Evolutionary conservation across 2,797 vertebrate species (phyloP).

Genomic region (Zalophus californianus): DNA sequence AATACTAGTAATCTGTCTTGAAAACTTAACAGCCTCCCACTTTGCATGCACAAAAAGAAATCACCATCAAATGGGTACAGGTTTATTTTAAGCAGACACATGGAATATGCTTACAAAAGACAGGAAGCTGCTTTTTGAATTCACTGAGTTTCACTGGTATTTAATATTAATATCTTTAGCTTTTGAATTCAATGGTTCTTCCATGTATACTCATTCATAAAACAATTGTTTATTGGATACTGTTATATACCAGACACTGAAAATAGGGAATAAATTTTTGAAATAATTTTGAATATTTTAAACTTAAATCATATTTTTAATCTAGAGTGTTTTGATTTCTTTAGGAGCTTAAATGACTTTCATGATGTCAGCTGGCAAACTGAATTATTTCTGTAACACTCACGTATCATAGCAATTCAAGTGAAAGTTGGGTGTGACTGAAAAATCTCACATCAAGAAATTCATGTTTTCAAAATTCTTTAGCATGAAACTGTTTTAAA

Average conservation of each 20-base stretch:
- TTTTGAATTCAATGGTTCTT: background rate
- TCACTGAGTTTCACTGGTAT: background rate
- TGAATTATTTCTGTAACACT: background rate
- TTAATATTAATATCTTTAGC: background rate
- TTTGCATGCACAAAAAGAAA: background rate
- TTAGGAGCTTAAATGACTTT: background rate
- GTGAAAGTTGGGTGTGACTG: background rate
- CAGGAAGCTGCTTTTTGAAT: background rate
- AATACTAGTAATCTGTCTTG: background rate
- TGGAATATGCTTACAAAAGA: background rate
- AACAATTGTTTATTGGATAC: background rate
- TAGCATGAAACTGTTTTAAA: slow-evolving; percentile 13
- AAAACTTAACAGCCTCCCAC: background rate
- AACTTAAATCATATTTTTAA: background rate
- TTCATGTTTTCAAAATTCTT: background rate
- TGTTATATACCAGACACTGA: background rate
- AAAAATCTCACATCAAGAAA: slow-evolving; percentile 26
- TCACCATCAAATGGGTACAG: background rate
- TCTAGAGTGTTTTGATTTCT: background rate
- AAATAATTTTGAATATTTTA: background rate
- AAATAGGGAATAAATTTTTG: background rate
- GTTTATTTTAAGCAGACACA: background rate
- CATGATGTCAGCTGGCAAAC: background rate
- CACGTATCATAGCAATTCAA: background rate
- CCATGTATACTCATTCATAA: background rate